Evolutionary conservation across 2,888 invertebrate genomes (phyloP), one percentile per base, ranked within the genome.

Genomic region (Cephus nigrinus): DNA sequence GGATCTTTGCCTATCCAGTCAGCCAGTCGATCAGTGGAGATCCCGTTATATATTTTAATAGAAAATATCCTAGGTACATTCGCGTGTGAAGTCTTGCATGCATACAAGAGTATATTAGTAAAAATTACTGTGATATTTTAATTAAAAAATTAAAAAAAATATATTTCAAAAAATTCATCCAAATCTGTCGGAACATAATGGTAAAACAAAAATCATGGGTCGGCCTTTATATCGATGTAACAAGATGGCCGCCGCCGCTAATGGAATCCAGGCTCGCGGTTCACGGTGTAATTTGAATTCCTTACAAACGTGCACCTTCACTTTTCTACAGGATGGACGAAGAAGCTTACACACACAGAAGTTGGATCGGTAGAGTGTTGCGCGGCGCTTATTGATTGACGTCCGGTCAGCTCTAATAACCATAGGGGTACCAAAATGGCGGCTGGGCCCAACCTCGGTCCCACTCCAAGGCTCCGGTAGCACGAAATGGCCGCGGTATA

Each of bases 341-440:
- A 30, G 35, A 74, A 31, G 34, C 35, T 32, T 12, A 32, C 71
- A 31, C 71, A 33, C 31, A 71, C 71, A 71, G 32, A 33, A 71
- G 71, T 31, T 31, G 35, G 35, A 74, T 30, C 35, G 74, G 34
- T 32, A 12, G 71, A 33, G 71, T 11, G 71, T 32, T 23, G 33
- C n/a, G 35, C 74, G 23, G 32, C 74, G 30, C 74, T 74, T 74
- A 71, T 71, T 36, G 74, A 74, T 74, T 74, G 74, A 74, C 74
- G 74, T 74, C 74, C 74, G 35, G 33, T 74, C 74, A 36, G 74
- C 74, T 74, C 74, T 35, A 74, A 74, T 74, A 74, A 74, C 74
- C 74, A 74, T 31, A 74, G 74, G 34, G 74, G 74, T 74, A 74
- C 74, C 74, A 74, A 74, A 74, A 74, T 74, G 74, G 74, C 74